These are phyloP conservation scores for Phenganax subtilis DNA, from an alignment of 92 coral and sea anemone species.

Conservation along the genomic window DNA sequence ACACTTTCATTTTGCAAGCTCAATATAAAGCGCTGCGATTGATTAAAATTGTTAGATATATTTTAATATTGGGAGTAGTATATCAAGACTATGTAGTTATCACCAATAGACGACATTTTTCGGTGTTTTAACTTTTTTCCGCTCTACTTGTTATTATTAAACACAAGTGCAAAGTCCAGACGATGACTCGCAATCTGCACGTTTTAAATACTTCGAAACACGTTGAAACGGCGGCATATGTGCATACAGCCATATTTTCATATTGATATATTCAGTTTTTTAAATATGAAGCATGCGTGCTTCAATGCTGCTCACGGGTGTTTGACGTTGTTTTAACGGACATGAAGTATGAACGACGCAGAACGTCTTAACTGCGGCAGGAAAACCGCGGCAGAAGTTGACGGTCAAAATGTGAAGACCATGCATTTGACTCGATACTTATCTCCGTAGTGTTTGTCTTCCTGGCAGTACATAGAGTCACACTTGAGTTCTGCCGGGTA, in stretches of 20 bases:
- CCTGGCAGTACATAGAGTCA: constrained; percentile 29
- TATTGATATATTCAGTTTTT: not conserved
- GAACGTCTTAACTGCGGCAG: not conserved
- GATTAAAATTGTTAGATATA: not conserved
- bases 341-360: not conserved
- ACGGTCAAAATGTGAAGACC: constrained; percentile 16
- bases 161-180: too few relatives aligned
- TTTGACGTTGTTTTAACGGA: too few relatives aligned
- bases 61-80: not conserved
- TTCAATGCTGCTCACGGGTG: too few relatives aligned
- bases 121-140: not conserved
- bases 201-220: not conserved
- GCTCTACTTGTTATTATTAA: too few relatives aligned
- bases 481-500: constrained; percentile 29
- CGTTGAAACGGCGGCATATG: not conserved
- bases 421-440: constrained; percentile 10
- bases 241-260: not conserved
- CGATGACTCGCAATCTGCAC: not conserved
- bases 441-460: not conserved
- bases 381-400: too few relatives aligned
- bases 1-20: not conserved
- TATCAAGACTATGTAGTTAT: not conserved
- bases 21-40: not conserved
- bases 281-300: too few relatives aligned
- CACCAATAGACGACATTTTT: not conserved